Conservation (phyloP, 2,113 vertebrate genomes). For the Benitochromis conjunctus region DNA sequence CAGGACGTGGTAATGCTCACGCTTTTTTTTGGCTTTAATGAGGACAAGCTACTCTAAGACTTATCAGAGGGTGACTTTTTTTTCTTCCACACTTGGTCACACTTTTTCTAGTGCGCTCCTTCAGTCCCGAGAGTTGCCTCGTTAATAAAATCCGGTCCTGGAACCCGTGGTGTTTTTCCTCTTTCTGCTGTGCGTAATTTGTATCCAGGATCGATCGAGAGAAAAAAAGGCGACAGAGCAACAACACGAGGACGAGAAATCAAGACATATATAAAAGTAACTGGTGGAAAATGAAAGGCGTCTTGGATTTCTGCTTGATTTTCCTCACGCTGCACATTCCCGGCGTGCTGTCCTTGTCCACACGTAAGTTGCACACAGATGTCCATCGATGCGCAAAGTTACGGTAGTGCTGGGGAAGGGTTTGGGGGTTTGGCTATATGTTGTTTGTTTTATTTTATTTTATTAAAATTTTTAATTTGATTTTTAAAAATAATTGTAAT, state of each 20-base stretch:
- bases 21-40: background rate
- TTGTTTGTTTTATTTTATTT: background rate
- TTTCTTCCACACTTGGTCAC: constrained; percentile 2
- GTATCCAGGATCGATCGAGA: constrained; percentile 6
- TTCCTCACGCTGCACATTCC: constrained; percentile 66
- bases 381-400: constrained; percentile 39
- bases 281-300: constrained; percentile 44
- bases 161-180: constrained; percentile 29
- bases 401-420: background rate
- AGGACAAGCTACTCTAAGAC: background rate
- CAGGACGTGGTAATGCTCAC: constrained; percentile 42
- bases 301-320: constrained; percentile 51
- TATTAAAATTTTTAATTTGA: background rate
- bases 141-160: constrained; percentile 12
- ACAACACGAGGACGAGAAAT: constrained; percentile 30
- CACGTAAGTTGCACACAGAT: constrained; percentile 73
- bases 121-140: constrained; percentile 1
- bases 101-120: constrained; percentile 12
- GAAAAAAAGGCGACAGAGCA: constrained; percentile 24
- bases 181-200: constrained; percentile 50
- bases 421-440: background rate
- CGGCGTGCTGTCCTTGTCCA: constrained; percentile 69
- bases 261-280: background rate
- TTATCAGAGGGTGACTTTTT: constrained; percentile 11
- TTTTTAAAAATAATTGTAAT: background rate